These are phyloP conservation scores for Pelmatolapia mariae DNA, from an alignment of 2,113 vertebrate species.

Conservation along the genomic window DNA sequence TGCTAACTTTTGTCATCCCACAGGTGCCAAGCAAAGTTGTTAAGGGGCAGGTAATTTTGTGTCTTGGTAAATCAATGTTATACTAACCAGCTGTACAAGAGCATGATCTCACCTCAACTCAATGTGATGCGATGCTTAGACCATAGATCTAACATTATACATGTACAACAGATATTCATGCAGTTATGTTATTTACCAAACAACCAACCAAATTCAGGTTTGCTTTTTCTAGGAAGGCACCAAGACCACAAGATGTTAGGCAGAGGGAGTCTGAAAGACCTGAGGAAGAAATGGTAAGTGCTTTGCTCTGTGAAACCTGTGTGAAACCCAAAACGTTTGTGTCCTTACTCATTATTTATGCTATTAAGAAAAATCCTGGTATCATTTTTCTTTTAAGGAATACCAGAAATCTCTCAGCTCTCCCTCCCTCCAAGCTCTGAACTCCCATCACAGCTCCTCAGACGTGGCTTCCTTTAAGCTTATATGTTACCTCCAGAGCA, in stretches of 20 bases:
- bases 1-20: constrained; percentile 13
- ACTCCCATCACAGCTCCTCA: constrained; percentile 6
- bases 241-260: constrained; percentile 32
- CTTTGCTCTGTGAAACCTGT: not conserved
- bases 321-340: not conserved
- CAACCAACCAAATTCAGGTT: not conserved
- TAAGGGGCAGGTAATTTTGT: constrained; percentile 65
- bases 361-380: not conserved
- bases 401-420: constrained; percentile 1
- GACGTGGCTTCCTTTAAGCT: constrained; percentile 67
- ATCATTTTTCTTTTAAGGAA: constrained; percentile 23
- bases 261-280: constrained; percentile 20
- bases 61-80: not conserved
- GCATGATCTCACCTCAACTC: constrained; percentile 4
- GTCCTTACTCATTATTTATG: not conserved
- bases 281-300: constrained; percentile 56
- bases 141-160: not conserved
- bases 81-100: constrained; percentile 19
- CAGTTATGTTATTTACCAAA: not conserved
- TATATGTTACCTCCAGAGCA: constrained; percentile 68
- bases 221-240: constrained; percentile 45
- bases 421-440: not conserved
- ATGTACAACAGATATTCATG: not conserved
- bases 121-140: not conserved
- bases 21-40: constrained; percentile 70